These are phyloP conservation scores for Scaptodrosophila latifasciaeformis DNA, from an alignment of 2,888 invertebrate genomes.

Conservation along the genomic window DNA sequence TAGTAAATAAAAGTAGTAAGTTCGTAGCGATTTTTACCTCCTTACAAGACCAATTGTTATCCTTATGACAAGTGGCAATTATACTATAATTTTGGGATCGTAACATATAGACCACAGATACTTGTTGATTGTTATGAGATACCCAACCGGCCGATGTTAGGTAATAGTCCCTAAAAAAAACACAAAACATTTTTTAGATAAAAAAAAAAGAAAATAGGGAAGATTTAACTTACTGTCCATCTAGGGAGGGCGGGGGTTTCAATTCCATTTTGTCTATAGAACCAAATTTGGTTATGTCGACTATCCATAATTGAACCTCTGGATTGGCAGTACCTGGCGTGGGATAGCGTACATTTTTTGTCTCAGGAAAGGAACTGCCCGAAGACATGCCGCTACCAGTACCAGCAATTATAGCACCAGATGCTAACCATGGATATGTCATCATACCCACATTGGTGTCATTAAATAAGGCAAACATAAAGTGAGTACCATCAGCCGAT, in stretches of 20 bases:
- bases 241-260: conserved; percentile 83
- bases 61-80: conserved; percentile 88
- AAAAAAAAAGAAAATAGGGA: neutral
- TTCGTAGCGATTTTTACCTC: conserved; percentile 78
- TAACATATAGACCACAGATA: conserved; percentile 94
- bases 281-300: conserved; percentile 83
- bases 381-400: conserved; percentile 77
- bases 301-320: conserved; percentile 86
- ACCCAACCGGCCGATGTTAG: conserved; percentile 94
- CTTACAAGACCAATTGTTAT: conserved; percentile 86
- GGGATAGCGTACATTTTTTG: conserved; percentile 87
- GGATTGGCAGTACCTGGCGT: conserved; percentile 93
- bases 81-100: conserved; percentile 93
- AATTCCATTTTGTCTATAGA: conserved; percentile 81
- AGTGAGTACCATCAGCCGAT: conserved; percentile 85
- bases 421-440: conserved; percentile 88
- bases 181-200: neutral
- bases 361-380: conserved; percentile 84
- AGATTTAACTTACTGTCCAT: conserved; percentile 87
- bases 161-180: conserved; percentile 86
- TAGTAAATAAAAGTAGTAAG: neutral
- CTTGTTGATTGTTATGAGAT: conserved; percentile 82
- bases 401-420: conserved; percentile 80
- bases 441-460: conserved; percentile 86
- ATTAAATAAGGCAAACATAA: conserved; percentile 91